A percentile compares a stretch with the other conserved stretches of the same genome.
These are phyloP conservation scores for Asteroscopus sphinx DNA, from an alignment of 2,888 invertebrate genomes.

Conservation along the genomic window DNA sequence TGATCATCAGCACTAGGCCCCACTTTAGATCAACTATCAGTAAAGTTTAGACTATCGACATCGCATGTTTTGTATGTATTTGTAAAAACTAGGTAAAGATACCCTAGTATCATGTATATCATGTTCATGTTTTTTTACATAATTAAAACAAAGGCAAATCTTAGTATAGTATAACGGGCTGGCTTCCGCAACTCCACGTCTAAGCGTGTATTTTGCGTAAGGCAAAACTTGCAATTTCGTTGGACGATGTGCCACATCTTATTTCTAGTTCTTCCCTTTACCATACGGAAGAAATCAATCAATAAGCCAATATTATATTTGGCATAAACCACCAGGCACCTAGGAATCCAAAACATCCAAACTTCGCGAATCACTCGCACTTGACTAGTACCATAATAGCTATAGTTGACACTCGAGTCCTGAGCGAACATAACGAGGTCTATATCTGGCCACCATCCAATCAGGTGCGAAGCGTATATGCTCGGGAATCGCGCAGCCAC, in stretches of 20 bases:
- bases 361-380: slow-evolving; percentile 23
- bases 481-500: slow-evolving; percentile 77
- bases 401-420: slow-evolving; percentile 61
- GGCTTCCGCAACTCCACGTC: too few relatives aligned
- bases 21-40: not conserved
- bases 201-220: too few relatives aligned
- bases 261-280: slow-evolving; percentile 8
- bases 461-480: slow-evolving; percentile 82
- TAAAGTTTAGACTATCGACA: too few relatives aligned
- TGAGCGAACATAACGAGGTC: slow-evolving; percentile 66
- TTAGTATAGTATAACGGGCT: too few relatives aligned
- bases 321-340: slow-evolving; percentile 8
- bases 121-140: too few relatives aligned
- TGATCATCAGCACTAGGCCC: not conserved
- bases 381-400: slow-evolving; percentile 51
- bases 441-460: slow-evolving; percentile 82
- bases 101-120: too few relatives aligned
- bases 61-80: too few relatives aligned
- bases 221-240: too few relatives aligned
- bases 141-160: too few relatives aligned
- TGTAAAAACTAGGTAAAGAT: too few relatives aligned
- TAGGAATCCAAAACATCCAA: slow-evolving; percentile 9
- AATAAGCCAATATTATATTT: slow-evolving; percentile 29
- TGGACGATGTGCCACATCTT: not conserved
- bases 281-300: slow-evolving; percentile 45